Conservation (phyloP, 2,797 vertebrate species). For the Tapera naevia region DNA sequence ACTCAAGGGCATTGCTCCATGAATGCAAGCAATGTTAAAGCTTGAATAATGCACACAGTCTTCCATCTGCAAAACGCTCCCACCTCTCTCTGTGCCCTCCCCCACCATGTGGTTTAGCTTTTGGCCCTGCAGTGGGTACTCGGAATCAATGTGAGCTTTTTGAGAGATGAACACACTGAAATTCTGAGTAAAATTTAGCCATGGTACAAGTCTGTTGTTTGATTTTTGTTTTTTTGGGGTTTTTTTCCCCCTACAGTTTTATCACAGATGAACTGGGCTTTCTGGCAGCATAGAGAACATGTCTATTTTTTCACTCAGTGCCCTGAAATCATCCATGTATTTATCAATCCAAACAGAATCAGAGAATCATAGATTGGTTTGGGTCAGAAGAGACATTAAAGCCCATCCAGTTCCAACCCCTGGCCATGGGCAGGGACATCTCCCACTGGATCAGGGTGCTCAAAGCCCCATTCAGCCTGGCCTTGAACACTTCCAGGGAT, state of each 20-base stretch:
- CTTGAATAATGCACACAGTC: constrained; percentile 67
- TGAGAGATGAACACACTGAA: constrained; percentile 17
- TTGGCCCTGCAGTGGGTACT: constrained; percentile 53
- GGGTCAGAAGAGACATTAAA: no score
- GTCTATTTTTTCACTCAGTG: not conserved
- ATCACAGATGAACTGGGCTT: not conserved
- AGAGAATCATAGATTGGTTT: no score
- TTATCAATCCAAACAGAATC: not conserved
- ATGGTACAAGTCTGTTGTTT: not conserved
- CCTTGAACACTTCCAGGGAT: no score
- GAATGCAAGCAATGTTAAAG: constrained; percentile 73
- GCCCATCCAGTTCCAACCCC: no score
- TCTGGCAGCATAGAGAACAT: not conserved
- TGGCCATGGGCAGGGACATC: no score
- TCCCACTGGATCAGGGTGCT: no score
- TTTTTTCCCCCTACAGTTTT: not conserved
- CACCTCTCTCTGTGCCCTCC: constrained; percentile 44
- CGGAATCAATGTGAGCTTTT: constrained; percentile 55
- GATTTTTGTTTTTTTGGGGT: not conserved
- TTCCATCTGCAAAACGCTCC: constrained; percentile 35
- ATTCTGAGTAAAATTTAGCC: not conserved
- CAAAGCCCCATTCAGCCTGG: no score
- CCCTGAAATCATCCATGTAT: not conserved
- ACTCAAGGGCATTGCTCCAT: constrained; percentile 57
- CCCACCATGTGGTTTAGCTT: constrained; percentile 48